Conservation (phyloP, 30 jellyfish, hydroid and myxozoan genomes). For the Aurelia aurita region DNA sequence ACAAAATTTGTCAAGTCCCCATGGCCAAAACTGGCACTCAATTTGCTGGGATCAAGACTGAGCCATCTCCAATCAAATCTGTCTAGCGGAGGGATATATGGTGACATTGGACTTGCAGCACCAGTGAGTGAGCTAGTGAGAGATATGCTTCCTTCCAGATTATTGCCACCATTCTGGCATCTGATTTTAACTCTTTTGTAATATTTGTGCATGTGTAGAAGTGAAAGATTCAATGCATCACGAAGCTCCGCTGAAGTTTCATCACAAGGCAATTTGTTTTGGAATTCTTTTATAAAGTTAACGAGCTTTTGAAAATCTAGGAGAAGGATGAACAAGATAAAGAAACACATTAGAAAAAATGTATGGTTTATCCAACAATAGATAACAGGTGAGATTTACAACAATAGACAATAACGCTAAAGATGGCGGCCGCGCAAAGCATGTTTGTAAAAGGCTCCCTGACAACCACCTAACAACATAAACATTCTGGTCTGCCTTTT, state of each 20-base stretch:
- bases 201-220: conserved; percentile 83
- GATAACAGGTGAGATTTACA: too few species aligned
- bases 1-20: conserved; percentile 80
- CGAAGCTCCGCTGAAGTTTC: conserved; percentile 90
- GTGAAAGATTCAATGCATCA: conserved; percentile 79
- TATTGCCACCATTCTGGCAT: conserved; percentile 30
- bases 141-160: conserved; percentile 75
- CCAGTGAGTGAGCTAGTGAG: conserved; percentile 77
- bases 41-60: conserved; percentile 76
- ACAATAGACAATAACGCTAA: too few species aligned
- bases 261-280: conserved; percentile 67
- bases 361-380: too few species aligned
- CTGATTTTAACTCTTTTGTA: conserved; percentile 71
- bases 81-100: conserved; percentile 77
- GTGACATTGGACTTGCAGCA: conserved; percentile 83
- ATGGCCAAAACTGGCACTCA: conserved; percentile 95
- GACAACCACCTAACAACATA: too few species aligned
- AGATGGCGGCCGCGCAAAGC: too few species aligned
- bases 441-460: too few species aligned
- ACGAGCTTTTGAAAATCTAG: conserved; percentile 89
- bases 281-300: conserved; percentile 71
- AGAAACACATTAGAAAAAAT: too few species aligned
- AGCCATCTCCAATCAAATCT: conserved; percentile 97
- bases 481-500: too few species aligned
- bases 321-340: not conserved